Conservation (phyloP, 2,113 vertebrate genomes). For the Siniperca chuatsi region DNA sequence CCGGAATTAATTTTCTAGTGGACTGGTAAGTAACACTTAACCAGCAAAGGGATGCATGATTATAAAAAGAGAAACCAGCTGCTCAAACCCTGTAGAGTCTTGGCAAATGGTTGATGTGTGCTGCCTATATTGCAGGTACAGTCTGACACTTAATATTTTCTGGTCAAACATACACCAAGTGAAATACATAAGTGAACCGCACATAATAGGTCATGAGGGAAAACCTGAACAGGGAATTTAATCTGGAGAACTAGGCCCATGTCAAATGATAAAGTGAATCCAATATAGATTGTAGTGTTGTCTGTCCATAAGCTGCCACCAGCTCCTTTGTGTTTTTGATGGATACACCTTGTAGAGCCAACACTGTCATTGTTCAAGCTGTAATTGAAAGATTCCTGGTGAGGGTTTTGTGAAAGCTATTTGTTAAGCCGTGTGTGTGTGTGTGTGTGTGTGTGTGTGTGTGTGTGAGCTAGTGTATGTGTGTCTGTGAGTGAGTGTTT, state of each 20-base stretch:
- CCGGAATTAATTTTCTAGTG: not conserved
- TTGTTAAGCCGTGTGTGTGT: slow-evolving; percentile 23
- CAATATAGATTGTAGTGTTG: slow-evolving; percentile 36
- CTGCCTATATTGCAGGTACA: not conserved
- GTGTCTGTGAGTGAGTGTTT: slow-evolving; percentile 1
- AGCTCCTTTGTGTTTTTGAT: slow-evolving; percentile 40
- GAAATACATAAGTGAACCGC: slow-evolving; percentile 8
- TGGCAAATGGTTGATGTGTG: not conserved
- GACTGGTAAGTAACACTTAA: not conserved
- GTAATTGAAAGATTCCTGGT: slow-evolving; percentile 54
- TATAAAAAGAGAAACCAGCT: not conserved
- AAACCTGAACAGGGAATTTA: slow-evolving; percentile 28
- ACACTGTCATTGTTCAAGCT: slow-evolving; percentile 27
- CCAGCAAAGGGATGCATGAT: not conserved
- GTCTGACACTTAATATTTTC: not conserved
- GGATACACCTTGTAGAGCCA: slow-evolving; percentile 33
- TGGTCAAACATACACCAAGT: slow-evolving; percentile 5
- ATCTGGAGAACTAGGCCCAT: not conserved
- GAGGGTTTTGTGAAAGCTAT: slow-evolving; percentile 24
- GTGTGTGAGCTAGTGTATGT: not conserved
- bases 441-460: slow-evolving; percentile 18
- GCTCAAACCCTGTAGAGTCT: not conserved
- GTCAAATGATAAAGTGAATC: slow-evolving; percentile 37
- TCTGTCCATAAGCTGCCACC: not conserved
- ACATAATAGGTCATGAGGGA: not conserved